Evolutionary conservation across 2,888 invertebrate genomes (phyloP).

Genomic region (Lasioglossum lativentre): DNA sequence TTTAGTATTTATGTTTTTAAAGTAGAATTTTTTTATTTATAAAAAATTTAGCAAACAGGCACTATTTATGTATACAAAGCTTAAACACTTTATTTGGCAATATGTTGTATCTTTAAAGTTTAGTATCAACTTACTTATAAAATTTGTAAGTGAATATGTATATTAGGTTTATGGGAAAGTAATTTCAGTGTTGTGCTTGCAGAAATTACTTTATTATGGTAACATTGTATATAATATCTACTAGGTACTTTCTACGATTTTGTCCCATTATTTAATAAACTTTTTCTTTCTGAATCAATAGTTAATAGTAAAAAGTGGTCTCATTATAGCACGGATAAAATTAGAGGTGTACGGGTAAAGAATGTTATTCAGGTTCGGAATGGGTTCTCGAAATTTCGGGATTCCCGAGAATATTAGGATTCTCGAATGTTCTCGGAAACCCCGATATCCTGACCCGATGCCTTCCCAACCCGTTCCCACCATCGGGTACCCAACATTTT

Average conservation of each 20-base stretch:
- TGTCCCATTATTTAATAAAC: background rate
- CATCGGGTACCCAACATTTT: too few relatives aligned
- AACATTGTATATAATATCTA: background rate
- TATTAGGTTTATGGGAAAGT: background rate
- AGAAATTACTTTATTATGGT: background rate
- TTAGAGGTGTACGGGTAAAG: too few relatives aligned
- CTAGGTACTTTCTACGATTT: background rate
- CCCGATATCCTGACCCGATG: too few relatives aligned
- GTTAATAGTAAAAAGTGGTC: background rate
- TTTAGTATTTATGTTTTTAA: background rate
- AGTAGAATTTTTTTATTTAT: background rate
- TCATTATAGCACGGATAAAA: background rate
- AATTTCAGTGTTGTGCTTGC: background rate
- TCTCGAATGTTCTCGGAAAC: too few relatives aligned
- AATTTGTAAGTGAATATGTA: background rate
- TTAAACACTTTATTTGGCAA: background rate
- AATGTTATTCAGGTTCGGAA: too few relatives aligned
- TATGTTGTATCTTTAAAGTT: background rate
- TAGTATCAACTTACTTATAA: slow-evolving; percentile 5
- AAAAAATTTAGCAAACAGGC: background rate
- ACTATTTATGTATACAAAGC: slow-evolving; percentile 9
- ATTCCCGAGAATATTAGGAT: too few relatives aligned
- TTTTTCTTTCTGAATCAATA: background rate
- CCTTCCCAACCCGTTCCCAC: too few relatives aligned
- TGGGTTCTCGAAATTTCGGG: too few relatives aligned